Percentiles rank a stretch among this genome's conserved stretches.
Conservation (phyloP, 2,888 invertebrate genomes). For the Drosophila cognata region DNA sequence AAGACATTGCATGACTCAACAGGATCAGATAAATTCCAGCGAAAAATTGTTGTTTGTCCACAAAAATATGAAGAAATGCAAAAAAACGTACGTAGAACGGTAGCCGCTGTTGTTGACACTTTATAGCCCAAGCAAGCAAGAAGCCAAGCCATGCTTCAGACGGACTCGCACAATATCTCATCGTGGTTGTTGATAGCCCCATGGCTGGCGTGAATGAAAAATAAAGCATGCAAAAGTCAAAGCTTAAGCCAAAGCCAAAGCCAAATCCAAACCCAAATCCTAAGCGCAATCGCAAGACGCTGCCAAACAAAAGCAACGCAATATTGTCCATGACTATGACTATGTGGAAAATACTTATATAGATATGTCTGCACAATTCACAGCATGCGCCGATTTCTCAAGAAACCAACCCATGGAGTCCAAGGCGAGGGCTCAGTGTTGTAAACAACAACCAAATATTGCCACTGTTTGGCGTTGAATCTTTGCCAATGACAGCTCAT, state of each 20-base stretch:
- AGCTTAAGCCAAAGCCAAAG: conserved; percentile 15
- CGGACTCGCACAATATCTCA: conserved; percentile 58
- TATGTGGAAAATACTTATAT: conserved; percentile 54
- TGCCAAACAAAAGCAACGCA: conserved; percentile 75
- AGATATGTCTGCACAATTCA: conserved; percentile 63
- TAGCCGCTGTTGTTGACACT: conserved; percentile 78
- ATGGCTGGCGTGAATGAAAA: conserved; percentile 65
- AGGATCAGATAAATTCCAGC: conserved; percentile 70
- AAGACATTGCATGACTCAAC: conserved; percentile 77
- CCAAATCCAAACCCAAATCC: conserved; percentile 33
- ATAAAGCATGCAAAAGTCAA: conserved; percentile 50
- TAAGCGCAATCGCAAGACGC: conserved; percentile 20
- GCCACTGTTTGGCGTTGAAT: conserved; percentile 69
- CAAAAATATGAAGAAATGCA: conserved; percentile 74
- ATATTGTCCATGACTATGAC: conserved; percentile 67
- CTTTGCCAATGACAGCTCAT: conserved; percentile 29
- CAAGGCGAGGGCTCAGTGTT: conserved; percentile 65
- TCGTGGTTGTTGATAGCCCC: conserved; percentile 62
- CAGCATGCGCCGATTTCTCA: conserved; percentile 80
- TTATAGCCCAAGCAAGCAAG: conserved; percentile 41
- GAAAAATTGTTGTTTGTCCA: conserved; percentile 65
- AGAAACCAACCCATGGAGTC: conserved; percentile 70
- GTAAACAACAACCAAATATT: conserved; percentile 73
- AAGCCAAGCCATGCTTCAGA: conserved; percentile 29
- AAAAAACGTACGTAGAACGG: conserved; percentile 70